Percentiles rank a stretch among this genome's conserved stretches.
phyloP scores from a whole-genome alignment of 2,113 vertebrate species.

The Phainopepla nitens region DNA sequence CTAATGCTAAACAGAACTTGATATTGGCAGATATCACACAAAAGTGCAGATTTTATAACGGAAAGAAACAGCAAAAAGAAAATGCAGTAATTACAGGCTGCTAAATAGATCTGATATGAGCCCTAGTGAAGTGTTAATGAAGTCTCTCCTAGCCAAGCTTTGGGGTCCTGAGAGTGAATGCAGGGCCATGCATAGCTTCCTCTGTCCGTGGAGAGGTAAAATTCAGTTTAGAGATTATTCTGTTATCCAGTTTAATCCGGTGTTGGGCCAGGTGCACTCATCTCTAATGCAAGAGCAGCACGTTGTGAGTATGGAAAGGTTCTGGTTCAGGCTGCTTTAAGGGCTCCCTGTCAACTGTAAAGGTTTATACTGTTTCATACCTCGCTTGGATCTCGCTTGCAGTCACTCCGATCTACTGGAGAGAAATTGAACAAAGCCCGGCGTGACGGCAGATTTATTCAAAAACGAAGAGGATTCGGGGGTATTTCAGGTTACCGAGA shows the following conservation, averaged over 20 bases:
- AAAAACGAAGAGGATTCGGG: not conserved
- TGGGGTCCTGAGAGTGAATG: not conserved
- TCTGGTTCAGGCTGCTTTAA: not conserved
- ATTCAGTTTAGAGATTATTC: not conserved
- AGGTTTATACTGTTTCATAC: not conserved
- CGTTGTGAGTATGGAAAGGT: fast-evolving
- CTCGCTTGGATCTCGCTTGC: fast-evolving
- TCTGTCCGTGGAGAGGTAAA: not conserved
- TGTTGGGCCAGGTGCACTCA: not conserved
- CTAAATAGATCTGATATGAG: not conserved
- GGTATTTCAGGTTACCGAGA: not conserved
- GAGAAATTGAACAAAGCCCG: not conserved
- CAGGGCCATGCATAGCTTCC: not conserved
- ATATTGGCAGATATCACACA: not conserved
- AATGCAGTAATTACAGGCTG: not conserved
- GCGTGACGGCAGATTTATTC: fast-evolving
- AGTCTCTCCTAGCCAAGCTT: not conserved
- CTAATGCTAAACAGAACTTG: not conserved
- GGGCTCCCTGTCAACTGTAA: not conserved
- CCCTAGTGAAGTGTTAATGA: not conserved
- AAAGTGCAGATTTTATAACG: not conserved
- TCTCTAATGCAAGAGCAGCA: not conserved
- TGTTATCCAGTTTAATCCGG: fast-evolving
- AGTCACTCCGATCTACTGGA: not conserved
- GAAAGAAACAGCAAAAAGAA: not conserved